Evolutionary conservation across 2,888 invertebrate genomes (phyloP), one percentile per base, ranked within the genome.

Genomic region (Epinotia nisella): DNA sequence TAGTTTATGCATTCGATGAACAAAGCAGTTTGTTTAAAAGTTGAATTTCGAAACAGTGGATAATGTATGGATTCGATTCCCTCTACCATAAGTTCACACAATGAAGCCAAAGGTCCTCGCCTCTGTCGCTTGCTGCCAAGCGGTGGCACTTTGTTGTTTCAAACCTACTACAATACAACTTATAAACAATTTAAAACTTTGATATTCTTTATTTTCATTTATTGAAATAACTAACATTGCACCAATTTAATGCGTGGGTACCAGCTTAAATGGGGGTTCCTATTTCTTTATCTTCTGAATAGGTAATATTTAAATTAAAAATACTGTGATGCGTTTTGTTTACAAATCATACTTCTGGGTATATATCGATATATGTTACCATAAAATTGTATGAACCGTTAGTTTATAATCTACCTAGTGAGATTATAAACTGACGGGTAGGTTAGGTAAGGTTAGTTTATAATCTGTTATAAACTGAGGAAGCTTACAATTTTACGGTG

Each of bases 31-130:
- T 11, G 10, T n/a, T 21, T 49, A 62, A n/a, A 17, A 29, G 10
- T 53, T 5, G 7, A 35, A 10, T 53, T 35, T 17, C 51, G 29
- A 64, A 64, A 64, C 51, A 35, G 29, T 29, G 17, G 19, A 15
- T 35, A 64, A 55, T 65, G 21, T 55, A 53, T 53, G 17, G 39
- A 21, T 39, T 55, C 19, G 15, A 55, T 55, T 53, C n/a, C 17
- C 29, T 53, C n/a, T 21, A 13, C 15, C 45, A 10, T 24, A 15
- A 65, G 65, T 19, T 65, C 64, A 39, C 19, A 53, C 29, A n/a
- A 51, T 39, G 13, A 35, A 55, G 65, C 19, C 65, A 55, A 65
- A 65, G 53, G 65, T 65, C 53, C 39, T 65, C 35, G 64, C 35
- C 29, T 39, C 13, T 35, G 65, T 55, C 65, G 53, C 39, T 65